phyloP scores from a whole-genome alignment of 23 tunicate species.

The Styela plicata region DNA sequence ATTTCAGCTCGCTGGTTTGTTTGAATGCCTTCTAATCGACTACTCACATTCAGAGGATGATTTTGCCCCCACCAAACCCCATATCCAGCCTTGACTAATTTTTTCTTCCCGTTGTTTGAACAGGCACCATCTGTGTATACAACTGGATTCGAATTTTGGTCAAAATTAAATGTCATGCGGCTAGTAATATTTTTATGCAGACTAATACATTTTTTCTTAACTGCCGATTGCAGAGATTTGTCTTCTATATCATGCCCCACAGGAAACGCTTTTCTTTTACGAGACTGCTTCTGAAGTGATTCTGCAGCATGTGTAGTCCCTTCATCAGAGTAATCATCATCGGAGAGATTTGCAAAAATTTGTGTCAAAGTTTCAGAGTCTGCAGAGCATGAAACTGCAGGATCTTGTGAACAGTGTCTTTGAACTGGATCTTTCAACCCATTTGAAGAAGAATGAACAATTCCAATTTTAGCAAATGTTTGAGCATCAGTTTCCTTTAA shows the following conservation, averaged over 20 bases:
- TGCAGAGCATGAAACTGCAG: background rate
- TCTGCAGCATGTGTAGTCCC: background rate
- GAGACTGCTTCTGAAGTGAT: too few relatives aligned
- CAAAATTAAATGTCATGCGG: background rate
- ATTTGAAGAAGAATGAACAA: background rate
- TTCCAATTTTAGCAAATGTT: slow-evolving; percentile 30
- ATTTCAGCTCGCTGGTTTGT: slow-evolving; percentile 94
- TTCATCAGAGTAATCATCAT: background rate
- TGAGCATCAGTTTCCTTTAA: slow-evolving; percentile 43
- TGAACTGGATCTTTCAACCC: background rate
- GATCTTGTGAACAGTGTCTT: background rate
- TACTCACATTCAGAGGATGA: slow-evolving; percentile 64
- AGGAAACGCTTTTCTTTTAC: background rate
- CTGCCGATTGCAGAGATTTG: background rate
- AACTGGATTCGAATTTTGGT: slow-evolving; percentile 2
- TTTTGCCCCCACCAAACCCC: slow-evolving; percentile 93
- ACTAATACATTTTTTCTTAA: background rate
- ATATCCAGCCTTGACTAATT: slow-evolving; percentile 68
- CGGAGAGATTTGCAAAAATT: background rate
- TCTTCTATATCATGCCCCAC: background rate
- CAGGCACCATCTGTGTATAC: slow-evolving; percentile 98
- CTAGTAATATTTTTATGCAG: background rate
- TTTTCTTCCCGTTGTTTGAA: slow-evolving; percentile 53
- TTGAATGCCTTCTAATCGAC: slow-evolving; percentile 59
- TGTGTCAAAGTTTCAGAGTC: background rate